A percentile compares a stretch with the other conserved stretches of the same genome.
These are phyloP conservation scores for Cottus gobio DNA, from an alignment of 2,113 vertebrate species.

Conservation along the genomic window DNA sequence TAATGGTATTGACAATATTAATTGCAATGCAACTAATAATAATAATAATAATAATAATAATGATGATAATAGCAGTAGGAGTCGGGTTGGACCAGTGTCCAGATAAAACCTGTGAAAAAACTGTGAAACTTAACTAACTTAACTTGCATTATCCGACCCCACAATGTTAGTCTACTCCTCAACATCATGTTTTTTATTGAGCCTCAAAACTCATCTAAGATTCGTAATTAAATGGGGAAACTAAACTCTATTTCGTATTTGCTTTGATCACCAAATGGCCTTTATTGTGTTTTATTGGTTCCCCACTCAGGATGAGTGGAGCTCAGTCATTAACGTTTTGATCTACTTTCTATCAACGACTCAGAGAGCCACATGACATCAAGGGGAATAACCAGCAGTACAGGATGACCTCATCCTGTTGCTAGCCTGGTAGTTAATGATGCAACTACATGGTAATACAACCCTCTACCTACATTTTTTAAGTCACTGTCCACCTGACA, in stretches of 20 bases:
- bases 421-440: not conserved
- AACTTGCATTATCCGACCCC: not conserved
- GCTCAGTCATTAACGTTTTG: not conserved
- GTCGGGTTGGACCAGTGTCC: no score
- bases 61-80: no score
- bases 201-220: not conserved
- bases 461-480: no score
- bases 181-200: not conserved
- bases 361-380: not conserved
- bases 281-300: not conserved
- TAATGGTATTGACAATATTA: no score
- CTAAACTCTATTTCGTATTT: no score
- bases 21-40: no score
- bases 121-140: slow-evolving; percentile 30
- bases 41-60: no score
- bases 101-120: no score
- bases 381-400: not conserved
- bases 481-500: no score
- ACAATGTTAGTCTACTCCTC: not conserved
- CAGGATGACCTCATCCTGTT: not conserved
- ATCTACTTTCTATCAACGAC: not conserved
- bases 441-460: no score
- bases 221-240: not conserved
- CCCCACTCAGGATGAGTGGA: not conserved
- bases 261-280: not conserved